Percentiles rank a stretch among this genome's conserved stretches.
These are phyloP conservation scores for Tragelaphus imberbis DNA, from an alignment of 2,113 vertebrate species.

Conservation along the genomic window DNA sequence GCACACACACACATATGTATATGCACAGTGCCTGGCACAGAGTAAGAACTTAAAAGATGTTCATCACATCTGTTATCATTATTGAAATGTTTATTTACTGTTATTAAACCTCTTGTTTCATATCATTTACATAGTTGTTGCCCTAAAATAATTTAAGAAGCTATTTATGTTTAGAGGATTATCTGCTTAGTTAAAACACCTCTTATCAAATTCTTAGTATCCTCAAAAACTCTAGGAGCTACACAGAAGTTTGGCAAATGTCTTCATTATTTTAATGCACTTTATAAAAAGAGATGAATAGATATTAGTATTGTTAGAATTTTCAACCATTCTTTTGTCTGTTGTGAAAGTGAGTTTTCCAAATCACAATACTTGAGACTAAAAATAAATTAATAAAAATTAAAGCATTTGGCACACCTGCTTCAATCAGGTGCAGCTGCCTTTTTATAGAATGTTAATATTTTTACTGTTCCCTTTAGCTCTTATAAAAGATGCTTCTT, in stretches of 20 bases:
- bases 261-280: not conserved
- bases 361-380: conserved; percentile 10
- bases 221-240: not conserved
- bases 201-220: not conserved
- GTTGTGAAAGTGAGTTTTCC: conserved; percentile 29
- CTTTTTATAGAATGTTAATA: conserved; percentile 60
- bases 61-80: not conserved
- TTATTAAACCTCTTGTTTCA: not conserved
- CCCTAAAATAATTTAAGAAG: not conserved
- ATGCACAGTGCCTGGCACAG: not conserved
- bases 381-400: conserved; percentile 52
- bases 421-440: not conserved
- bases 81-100: not conserved
- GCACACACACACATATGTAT: not conserved
- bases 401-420: conserved; percentile 23
- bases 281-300: conserved; percentile 27
- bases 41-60: not conserved
- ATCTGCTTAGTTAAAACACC: not conserved
- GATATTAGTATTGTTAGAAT: not conserved
- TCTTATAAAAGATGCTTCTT: conserved; percentile 64
- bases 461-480: conserved; percentile 42
- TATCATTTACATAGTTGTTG: not conserved
- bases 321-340: not conserved
- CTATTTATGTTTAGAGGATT: not conserved
- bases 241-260: not conserved